Evolutionary conservation across 2,797 vertebrate genomes (phyloP).

Genomic region (Chromobotia macracanthus): DNA sequence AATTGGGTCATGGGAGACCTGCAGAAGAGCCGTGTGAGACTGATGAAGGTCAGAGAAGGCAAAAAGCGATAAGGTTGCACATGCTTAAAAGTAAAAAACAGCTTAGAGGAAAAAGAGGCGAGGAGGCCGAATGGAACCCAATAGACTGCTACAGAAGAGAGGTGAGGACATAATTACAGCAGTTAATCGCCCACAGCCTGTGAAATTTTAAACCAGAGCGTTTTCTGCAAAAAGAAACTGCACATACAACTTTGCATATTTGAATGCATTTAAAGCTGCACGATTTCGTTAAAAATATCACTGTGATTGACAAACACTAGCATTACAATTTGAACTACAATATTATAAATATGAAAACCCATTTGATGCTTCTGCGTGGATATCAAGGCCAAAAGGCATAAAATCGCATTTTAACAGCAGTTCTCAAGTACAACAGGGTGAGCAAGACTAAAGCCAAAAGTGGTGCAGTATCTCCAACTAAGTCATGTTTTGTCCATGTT

Average conservation of each 20-base stretch:
- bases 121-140: background rate
- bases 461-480: background rate
- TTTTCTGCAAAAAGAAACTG: background rate
- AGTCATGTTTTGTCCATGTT: background rate
- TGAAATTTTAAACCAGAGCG: conserved; percentile 1
- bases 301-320: background rate
- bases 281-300: background rate
- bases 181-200: background rate
- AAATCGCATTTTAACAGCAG: background rate
- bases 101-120: conserved; percentile 7
- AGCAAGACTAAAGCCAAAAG: background rate
- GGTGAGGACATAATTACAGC: conserved; percentile 17
- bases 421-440: background rate
- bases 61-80: conserved; percentile 26
- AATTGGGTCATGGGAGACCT: conserved; percentile 50
- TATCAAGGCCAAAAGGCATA: background rate
- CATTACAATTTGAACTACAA: too few relatives aligned
- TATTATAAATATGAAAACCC: too few relatives aligned
- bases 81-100: conserved; percentile 18
- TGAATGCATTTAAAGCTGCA: background rate
- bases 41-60: conserved; percentile 35
- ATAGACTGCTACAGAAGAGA: conserved; percentile 8
- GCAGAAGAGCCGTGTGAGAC: conserved; percentile 16
- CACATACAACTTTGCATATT: background rate
- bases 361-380: too few relatives aligned